Evolutionary conservation across 2,888 invertebrate genomes (phyloP), one percentile per base, ranked within the genome.

Genomic region (Dicroscelio sp.): DNA sequence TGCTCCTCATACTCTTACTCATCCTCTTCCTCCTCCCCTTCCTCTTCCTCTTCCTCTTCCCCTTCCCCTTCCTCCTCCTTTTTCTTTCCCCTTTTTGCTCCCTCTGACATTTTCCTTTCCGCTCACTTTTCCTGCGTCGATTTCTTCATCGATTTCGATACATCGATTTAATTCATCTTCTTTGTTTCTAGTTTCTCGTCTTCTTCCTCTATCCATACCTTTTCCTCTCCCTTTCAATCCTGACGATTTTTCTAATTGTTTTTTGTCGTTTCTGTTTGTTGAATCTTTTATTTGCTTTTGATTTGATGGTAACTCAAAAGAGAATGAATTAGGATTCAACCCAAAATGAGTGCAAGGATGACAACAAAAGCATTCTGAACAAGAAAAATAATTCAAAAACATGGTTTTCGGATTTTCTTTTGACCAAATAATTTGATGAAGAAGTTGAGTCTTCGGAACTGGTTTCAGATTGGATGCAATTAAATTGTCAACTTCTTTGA

Each of bases 371-470:
- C 73, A 83, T 25, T 73, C 25, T 4, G 71, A 58, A 71, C 73
- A 83, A n/a, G 83, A 83, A n/a, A 83, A 58, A 8, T 83, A 60
- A 43, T 83, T 83, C 35, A 73, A 38, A 43, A 55, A 73, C 58
- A 73, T 60, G 25, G 10, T 73, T 55, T 83, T 20, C 2, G 43
- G 23, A 52, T 73, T 71, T 63, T 83, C 31, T 58, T 58, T 38
- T 71, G 35, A 23, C 73, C 83, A 83, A 4, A 73, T 83, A 48
- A 83, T 38, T 83, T 83, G 71, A 43, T 71, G 58, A 20, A 38
- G 58, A 20, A 55, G n/a, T 83, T 83, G 82, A n/a, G 31, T 69
- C 23, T 83, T 83, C 20, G 48, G 83, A 55, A 55, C 43, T 23
- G 73, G 55, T 83, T 71, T 83, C 0, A 83, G 55, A 27, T 60